Evolutionary conservation across 1,140 invertebrate genomes (phyloP), one percentile per base, ranked within the genome.

Genomic region (Orchestia grillus): DNA sequence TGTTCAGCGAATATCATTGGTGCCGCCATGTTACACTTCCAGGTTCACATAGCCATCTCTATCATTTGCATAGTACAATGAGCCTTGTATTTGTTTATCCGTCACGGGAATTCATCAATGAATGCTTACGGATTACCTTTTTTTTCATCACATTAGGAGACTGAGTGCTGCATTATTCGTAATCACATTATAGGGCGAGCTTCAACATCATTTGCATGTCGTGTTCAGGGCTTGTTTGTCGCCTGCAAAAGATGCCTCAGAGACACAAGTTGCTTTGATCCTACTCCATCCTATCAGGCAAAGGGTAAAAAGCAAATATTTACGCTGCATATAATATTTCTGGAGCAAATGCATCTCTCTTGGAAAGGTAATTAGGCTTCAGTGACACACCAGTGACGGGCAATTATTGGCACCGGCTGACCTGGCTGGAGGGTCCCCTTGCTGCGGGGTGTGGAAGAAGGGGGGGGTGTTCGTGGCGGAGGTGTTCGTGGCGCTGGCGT

Each of bases 281-380:
- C 43, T 11, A 90, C 88, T 90, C 88, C 88, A 90, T 90, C 88
- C 88, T 44, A 90, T 90, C 88, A 90, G n/a, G 11, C 36, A 11
- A 41, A 44, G 41, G 36, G 88, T 16, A 41, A 90, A 90, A 90
- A 41, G 43, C 88, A 90, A 44, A 90, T 42, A 90, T 90, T 90
- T 90, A 90, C 88, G 88, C n/a, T 6, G 88, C 88, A 90, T 90
- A 90, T 90, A 90, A 90, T 90, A 90, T 90, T 90, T 90, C 88
- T 90, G 88, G 88, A 36, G 88, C 41, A 42, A 90, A 90, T 90
- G 88, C 41, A 28, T 90, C n/a, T 90, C 88, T 42, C 88, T 90
- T 90, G 88, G 88, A 90, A 44, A 90, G 88, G 88, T 90, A 90
- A 90, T 90, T 90, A 90, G 88, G 88, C 88, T 90, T 41, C 43